A percentile compares a stretch with the other conserved stretches of the same genome.
Conservation (phyloP, 92 coral and sea anemone species). For the Phenganax subtilis region DNA sequence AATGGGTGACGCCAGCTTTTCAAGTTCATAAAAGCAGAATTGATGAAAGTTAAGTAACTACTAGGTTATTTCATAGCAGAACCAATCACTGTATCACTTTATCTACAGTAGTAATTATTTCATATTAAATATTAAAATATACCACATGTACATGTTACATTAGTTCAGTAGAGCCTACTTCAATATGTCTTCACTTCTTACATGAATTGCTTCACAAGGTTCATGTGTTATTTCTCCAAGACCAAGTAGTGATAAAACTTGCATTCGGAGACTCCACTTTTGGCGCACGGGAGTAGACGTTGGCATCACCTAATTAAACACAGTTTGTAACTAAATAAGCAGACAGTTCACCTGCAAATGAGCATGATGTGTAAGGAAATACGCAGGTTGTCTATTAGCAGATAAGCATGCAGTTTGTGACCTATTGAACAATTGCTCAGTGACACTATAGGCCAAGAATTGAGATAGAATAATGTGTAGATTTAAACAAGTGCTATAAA, state of each 20-base stretch:
- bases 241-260: constrained; percentile 25
- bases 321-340: neutral
- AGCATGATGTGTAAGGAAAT: neutral
- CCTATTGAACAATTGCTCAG: too few species aligned
- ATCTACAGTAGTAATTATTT: too few species aligned
- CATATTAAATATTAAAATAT: too few species aligned
- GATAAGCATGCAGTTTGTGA: neutral
- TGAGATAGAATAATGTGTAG: neutral
- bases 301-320: constrained; percentile 21
- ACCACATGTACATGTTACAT: too few species aligned
- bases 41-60: constrained; percentile 50
- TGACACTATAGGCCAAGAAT: neutral
- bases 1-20: constrained; percentile 95
- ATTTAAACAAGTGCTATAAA: neutral
- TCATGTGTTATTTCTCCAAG: constrained; percentile 26
- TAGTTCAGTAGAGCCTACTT: neutral
- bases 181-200: constrained; percentile 26
- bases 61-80: neutral
- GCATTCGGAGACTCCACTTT: constrained; percentile 34
- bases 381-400: neutral
- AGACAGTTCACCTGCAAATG: neutral
- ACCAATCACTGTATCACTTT: too few species aligned
- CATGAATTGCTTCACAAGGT: constrained; percentile 39
- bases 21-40: constrained; percentile 94
- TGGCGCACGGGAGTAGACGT: constrained; percentile 30